Evolutionary conservation across 2,888 invertebrate genomes (phyloP), one percentile per base, ranked within the genome.

Genomic region (Bibio marci): DNA sequence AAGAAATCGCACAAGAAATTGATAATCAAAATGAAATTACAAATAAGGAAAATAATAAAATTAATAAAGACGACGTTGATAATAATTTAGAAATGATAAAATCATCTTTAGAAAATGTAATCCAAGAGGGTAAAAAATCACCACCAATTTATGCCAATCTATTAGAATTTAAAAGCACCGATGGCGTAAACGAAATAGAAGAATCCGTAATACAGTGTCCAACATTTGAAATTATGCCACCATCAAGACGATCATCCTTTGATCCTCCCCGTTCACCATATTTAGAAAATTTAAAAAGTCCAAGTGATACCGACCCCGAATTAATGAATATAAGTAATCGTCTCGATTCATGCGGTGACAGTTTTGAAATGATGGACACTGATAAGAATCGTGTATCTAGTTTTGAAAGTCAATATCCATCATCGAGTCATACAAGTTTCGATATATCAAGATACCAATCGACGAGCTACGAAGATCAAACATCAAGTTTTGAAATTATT

Each of bases 371-470:
- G 46, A 55, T 59, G 26, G 62, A 62, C n/a, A 57, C 56, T 10
- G 59, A 62, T 44, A 57, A 59, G 26, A 62, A 62, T 42, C 59
- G 58, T 7, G 62, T 62, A 41, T 62, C 62, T 3, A 62, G 62
- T 41, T 62, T 62, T 40, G 62, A 62, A 30, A 62, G 54, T 45
- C 56, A 59, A 12, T 61, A 62, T 43, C 62, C 62, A 1, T 62
- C 62, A 1, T 62, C 62, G 19, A 53, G 60, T 8, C 61, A 62
- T 44, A 62, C 62, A 10, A 62, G 62, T 41, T 62, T 62, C 41
- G 62, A 62, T 37, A 62, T 62, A 32, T 62, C 62, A 13, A 54
- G 62, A 3, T 62, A 62, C 42, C 62, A 62, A 39, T 62, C 62
- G 12, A 62, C 62, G 12, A 62, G 62, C 44, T 62, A 62, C 36